Base-by-base conservation (phyloP, 2,888 invertebrate species). In the Operophtera brumata region DNA sequence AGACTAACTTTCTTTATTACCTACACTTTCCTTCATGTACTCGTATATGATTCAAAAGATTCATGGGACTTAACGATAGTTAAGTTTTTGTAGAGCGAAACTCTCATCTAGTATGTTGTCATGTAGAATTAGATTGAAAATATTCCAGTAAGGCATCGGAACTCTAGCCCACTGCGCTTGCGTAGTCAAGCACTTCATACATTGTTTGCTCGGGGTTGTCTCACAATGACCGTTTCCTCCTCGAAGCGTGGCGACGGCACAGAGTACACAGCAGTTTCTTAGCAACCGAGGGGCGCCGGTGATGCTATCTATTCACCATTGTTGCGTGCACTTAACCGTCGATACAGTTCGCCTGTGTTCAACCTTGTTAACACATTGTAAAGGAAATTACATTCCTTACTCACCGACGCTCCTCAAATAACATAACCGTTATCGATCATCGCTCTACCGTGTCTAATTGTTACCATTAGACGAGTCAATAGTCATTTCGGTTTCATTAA, bases 281-380 rank as follows among this genome's bases (percentile, higher is more conserved):
- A 32, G 52, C 26, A 43, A 47, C 44, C 65, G 70, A 77, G 76
- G 80, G 84, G 84, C 79, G 78, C 78, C 72, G 67, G 70, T 74
- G 88, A 89, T 88, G 76, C 75, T 87, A 90, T 89, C 87, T 86
- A 75, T 71, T 75, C 73, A 73, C 79, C 69, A 84, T 86, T 85
- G 86, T 87, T 83, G 83, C 84, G 84, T 86, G 88, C 85, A 89
- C 84, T 86, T 88, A 86, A 87, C 80, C 81, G 83, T 81, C 86
- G 62, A 84, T 81, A 81, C 67, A 77, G 77, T 78, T 74, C 76
- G 72, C 73, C 71, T 73, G 72, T 79, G 75, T 77, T 77, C 77
- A 77, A 74, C 77, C 88, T 89, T 89, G 89, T 89, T 90, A 89
- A 87, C 89, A 89, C 86, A 82, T 86, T 84, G 86, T 88, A 84